Base-by-base conservation (phyloP, 2,888 invertebrate genomes). In the Drosophila meridionalis region DNA sequence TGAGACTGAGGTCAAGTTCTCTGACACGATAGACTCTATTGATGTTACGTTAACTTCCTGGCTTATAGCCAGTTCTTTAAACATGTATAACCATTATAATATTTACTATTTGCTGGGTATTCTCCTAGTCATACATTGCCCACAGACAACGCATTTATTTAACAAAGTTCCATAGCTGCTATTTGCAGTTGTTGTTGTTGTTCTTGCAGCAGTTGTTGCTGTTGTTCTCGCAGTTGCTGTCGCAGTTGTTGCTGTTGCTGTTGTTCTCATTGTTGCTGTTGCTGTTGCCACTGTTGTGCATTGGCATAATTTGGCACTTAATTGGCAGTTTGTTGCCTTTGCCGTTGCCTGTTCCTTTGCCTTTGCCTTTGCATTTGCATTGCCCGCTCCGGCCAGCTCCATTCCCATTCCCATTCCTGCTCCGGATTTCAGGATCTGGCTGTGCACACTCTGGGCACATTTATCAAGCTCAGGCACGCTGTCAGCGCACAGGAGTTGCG, bases 301-400 rank as follows among this genome's bases (percentile, higher is more conserved):
- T 50, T 85, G 82, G 76, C 84, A 87, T 84, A 84, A 84, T 84
- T 83, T 84, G 87, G 87, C 84, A 89, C 77, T 85, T 85, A 85
- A 85, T 85, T 85, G 89, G 87, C 87, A 83, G 84, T 78, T 78
- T 67, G 76, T 66, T 80, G 74, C 68, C 42, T 36, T 65, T 26
- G 59, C 20, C n/a, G 69, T 57, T 76, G 71, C 81, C 59, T 20
- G 53, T 36, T 28, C 45, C 26, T 30, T 36, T 52, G 50, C 52
- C 50, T 72, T 52, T 72, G 68, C 84, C 52, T 30, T 55, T 43
- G 36, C 47, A 32, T 53, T 66, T 63, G 52, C 67, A 52, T 45
- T 38, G 50, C 26, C 11, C 36, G 34, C n/a, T 20, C 30, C 30
- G 26, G 59, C 12, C 43, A 36, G 42, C 8, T 62, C n/a, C 28